Percentiles rank a stretch among this genome's conserved stretches.
Evolutionary conservation across 2,113 vertebrate species (phyloP).

Genomic region (Cyanoderma ruficeps): DNA sequence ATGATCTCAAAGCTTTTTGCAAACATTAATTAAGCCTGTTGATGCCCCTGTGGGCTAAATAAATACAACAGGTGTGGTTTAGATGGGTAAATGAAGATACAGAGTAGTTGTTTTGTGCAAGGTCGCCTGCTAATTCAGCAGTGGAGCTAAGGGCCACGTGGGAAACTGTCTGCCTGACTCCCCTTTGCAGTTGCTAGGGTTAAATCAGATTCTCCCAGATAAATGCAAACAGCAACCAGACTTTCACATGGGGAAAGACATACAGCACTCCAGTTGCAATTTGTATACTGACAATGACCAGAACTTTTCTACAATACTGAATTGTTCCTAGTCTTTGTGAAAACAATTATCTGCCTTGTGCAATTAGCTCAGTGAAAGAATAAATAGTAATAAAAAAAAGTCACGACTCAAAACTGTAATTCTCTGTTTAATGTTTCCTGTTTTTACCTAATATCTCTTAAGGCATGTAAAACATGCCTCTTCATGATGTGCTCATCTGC

Average conservation of each 20-base stretch:
- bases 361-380: background rate
- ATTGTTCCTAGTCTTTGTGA: background rate
- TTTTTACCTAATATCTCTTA: background rate
- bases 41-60: conserved; percentile 47
- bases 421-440: background rate
- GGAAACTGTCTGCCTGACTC: background rate
- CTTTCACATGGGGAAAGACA: background rate
- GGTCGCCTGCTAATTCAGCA: background rate
- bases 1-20: conserved; percentile 60
- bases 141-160: background rate
- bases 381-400: background rate
- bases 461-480: background rate
- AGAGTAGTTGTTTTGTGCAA: conserved; percentile 29
- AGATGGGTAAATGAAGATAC: conserved; percentile 31
- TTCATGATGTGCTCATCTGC: background rate
- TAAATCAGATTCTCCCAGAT: background rate
- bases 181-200: background rate
- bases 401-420: background rate
- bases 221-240: background rate
- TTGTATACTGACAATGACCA: background rate
- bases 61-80: conserved; percentile 36
- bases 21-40: conserved; percentile 65
- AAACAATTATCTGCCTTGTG: background rate
- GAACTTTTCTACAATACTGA: background rate
- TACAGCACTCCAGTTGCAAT: background rate